Evolutionary conservation across 2,797 vertebrate genomes (phyloP).

Genomic region (Tenualosa thibaudeaui): DNA sequence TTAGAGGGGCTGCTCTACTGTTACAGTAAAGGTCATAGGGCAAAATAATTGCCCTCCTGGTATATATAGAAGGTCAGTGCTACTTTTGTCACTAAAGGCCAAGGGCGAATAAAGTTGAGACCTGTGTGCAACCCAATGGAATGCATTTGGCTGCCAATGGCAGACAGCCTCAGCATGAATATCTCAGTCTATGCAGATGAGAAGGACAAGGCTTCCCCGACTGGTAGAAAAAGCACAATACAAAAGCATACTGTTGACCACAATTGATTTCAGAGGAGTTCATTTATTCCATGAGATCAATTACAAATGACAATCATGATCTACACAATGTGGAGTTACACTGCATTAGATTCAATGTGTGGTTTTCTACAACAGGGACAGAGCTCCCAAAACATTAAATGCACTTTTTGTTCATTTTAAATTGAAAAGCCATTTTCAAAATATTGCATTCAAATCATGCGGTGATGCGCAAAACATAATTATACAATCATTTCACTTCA

Average conservation of each 20-base stretch:
- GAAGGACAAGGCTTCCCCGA: neutral
- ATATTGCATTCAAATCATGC: neutral
- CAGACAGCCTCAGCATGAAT: slow-evolving; percentile 33
- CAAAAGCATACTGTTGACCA: neutral
- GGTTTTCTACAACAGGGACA: neutral
- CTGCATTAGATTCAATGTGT: neutral
- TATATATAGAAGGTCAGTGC: slow-evolving; percentile 83
- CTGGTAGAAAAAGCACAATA: neutral
- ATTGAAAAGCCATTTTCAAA: neutral
- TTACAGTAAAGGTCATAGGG: slow-evolving; percentile 83
- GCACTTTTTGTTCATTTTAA: neutral
- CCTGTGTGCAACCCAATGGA: slow-evolving; percentile 58
- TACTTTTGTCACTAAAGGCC: slow-evolving; percentile 66
- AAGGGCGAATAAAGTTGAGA: slow-evolving; percentile 71
- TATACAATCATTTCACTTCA: neutral
- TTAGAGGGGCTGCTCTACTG: slow-evolving; percentile 75
- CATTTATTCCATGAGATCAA: neutral
- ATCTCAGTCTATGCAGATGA: neutral
- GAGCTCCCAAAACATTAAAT: neutral
- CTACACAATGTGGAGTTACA: neutral
- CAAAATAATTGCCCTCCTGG: slow-evolving; percentile 68
- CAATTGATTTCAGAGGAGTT: neutral
- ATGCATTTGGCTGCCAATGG: slow-evolving; percentile 57
- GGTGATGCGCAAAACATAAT: neutral
- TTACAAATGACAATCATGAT: neutral